These are phyloP conservation scores for Scrobipalpa costella DNA, from an alignment of 2,888 invertebrate species.

Conservation along the genomic window DNA sequence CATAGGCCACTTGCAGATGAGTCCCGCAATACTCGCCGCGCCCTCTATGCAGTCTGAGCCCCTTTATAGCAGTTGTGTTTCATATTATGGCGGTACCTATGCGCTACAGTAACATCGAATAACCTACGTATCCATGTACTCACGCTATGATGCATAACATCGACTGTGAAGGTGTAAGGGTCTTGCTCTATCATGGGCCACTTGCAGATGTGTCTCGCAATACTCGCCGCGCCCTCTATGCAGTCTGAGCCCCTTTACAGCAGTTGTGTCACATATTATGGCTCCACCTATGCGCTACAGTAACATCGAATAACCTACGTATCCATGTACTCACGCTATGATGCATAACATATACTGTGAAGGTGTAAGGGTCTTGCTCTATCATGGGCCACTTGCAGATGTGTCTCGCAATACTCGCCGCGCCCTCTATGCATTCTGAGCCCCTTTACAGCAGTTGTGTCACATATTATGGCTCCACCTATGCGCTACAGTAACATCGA, in stretches of 20 bases:
- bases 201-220: constrained; percentile 47
- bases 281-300: too few species aligned
- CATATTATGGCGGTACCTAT: too few species aligned
- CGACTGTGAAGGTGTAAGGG: constrained; percentile 83
- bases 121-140: too few species aligned
- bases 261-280: too few species aligned
- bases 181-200: constrained; percentile 84
- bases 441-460: too few species aligned
- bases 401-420: constrained; percentile 46
- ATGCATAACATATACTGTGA: constrained; percentile 84
- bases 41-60: constrained; percentile 48
- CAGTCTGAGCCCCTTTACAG: too few species aligned
- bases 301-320: too few species aligned
- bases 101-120: too few species aligned
- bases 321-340: constrained; percentile 81
- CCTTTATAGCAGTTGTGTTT: too few species aligned
- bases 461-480: too few species aligned
- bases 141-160: constrained; percentile 83
- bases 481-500: too few species aligned
- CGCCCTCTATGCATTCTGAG: constrained; percentile 47
- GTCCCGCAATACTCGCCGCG: constrained; percentile 44
- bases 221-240: constrained; percentile 45
- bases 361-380: constrained; percentile 84
- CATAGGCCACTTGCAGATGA: constrained; percentile 70
- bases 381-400: constrained; percentile 75